Base-by-base conservation (phyloP, 2,888 invertebrate species). In the Teinopalpus imperialis region DNA sequence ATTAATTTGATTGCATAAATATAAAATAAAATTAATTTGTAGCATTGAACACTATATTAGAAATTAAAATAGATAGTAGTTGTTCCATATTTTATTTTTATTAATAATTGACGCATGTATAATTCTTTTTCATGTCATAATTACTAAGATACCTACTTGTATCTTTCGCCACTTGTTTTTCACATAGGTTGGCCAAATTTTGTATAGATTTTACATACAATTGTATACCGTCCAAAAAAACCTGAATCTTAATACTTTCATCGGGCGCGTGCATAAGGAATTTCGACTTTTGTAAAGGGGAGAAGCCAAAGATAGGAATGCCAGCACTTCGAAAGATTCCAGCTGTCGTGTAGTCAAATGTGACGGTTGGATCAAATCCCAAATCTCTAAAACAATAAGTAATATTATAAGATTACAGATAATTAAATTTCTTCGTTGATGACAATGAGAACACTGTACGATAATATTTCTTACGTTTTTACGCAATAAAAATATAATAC, bases 111-210 rank as follows among this genome's bases (percentile, higher is more conserved):
- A n/a, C n/a, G n/a, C n/a, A n/a, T n/a, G n/a, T n/a, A 9, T 18
- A 20, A 9, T 12, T 10, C 7, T 32, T 8, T 16, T 27, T 27
- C 26, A 16, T 27, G 6, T 30, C 13, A 8, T 31, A 41, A 2
- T 24, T 16, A 16, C 5, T 24, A 10, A 42, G 18, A 26, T 32
- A 42, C 2, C 5, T 12, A 18, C 32, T 42, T 5, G 41, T 26
- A 26, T 42, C 32, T 13, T 32, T 18, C n/a, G 24, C 24, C 10
- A 42, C 41, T 16, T 42, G 10, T 8, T 32, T 32, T 6, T 31
- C 10, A 2, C 9, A 16, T 5, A 41, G 31, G 16, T 41, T 32
- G 1, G 31, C 41, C 24, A 41, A 32, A 12, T 41, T 41, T 23
- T 32, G 16, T 12, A 41, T 32, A n/a, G 9, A 10, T 9, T 32